Evolutionary conservation across 2,888 invertebrate species (phyloP), one percentile per base, ranked within the genome.

Genomic region (Ceratothoa steindachneri): DNA sequence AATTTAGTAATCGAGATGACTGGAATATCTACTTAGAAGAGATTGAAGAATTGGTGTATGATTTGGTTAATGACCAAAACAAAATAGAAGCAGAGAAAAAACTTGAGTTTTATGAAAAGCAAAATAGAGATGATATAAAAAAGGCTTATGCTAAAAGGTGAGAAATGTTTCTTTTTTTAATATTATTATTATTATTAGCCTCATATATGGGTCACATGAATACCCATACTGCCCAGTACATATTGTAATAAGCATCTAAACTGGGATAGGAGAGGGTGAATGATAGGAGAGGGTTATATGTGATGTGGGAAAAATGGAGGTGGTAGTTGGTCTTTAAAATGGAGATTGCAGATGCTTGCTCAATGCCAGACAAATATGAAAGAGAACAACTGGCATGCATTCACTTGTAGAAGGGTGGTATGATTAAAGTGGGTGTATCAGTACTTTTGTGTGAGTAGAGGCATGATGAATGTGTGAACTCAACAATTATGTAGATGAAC

Each of bases 1-100:
- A 99, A 84, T 99, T 99, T 84, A 84, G 86, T 0, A 87, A 90
- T 0, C 84, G 95, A 72, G 86, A 89, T 52, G 96, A 95, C 75
- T 99, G 91, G 84, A 97, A 99, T 85, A 93, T 97, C 85, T 99
- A 99, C 84, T 87, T 99, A 81, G 99, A 99, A 85, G 93, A 94
- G 85, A 89, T 97, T 55, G 98, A 97, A 85, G 89, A 89, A 0
- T 92, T 97, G 81, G 90, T 98, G 75, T 96, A 89, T 84, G 97
- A 97, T 86, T 86, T 98, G 81, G 89, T 90, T 1, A 93, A 95
- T 86, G 92, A 95, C 83, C 91, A 95, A 75, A 95, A 97, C 84
- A 87, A 94, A 64, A 88, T 93, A 52, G 90, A 90, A 80, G 97
- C 95, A 0, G 95, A 93, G 84, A 93, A 92, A 83, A 90, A 88